Conservation (phyloP, 1,140 invertebrate genomes). For the Luehdorfia chinensis region DNA sequence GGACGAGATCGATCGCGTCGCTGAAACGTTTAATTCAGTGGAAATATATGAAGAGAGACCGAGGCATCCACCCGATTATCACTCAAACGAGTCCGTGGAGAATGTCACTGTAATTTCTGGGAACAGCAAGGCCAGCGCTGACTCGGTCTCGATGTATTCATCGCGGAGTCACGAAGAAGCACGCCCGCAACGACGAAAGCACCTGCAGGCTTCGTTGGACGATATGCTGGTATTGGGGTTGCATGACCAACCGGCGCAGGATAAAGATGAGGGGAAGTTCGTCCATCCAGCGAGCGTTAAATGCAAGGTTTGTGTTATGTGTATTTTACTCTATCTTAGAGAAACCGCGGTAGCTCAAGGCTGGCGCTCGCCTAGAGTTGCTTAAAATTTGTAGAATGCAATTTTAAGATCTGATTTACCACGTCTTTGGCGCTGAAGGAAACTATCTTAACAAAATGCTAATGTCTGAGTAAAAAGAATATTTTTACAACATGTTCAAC, state of each 20-base stretch:
- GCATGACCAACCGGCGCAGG: slow-evolving; percentile 36
- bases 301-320: slow-evolving; percentile 51
- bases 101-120: slow-evolving; percentile 66
- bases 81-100: slow-evolving; percentile 62
- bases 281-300: slow-evolving; percentile 64
- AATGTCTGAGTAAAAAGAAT: no score
- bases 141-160: slow-evolving; percentile 76
- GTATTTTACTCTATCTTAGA: no score
- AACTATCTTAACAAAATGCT: no score
- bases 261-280: slow-evolving; percentile 64
- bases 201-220: slow-evolving; percentile 66
- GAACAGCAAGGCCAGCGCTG: slow-evolving; percentile 64
- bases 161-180: slow-evolving; percentile 75
- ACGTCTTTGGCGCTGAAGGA: no score
- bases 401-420: no score
- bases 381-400: neutral
- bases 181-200: slow-evolving; percentile 40
- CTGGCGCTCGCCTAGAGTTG: no score
- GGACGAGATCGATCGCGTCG: slow-evolving; percentile 48
- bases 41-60: slow-evolving; percentile 61
- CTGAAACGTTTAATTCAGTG: slow-evolving; percentile 59
- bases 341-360: no score
- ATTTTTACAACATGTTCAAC: no score
- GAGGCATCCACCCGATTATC: slow-evolving; percentile 29
- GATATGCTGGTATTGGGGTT: slow-evolving; percentile 69